These are phyloP conservation scores for Centropus unirufus DNA, from an alignment of 2,113 vertebrate genomes.

Conservation along the genomic window DNA sequence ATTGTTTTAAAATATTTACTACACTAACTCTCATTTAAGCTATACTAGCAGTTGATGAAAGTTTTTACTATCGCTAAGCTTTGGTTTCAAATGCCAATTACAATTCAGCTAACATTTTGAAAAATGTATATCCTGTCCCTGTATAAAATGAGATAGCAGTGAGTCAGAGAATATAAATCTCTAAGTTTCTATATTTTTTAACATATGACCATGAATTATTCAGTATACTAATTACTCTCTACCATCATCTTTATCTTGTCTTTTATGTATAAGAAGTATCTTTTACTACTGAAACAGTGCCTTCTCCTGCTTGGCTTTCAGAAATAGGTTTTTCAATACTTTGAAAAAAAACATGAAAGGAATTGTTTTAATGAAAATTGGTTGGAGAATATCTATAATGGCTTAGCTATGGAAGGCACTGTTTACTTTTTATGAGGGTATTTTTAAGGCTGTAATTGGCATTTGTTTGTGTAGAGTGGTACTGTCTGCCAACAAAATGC, in stretches of 20 bases:
- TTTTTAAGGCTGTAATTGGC: constrained; percentile 7
- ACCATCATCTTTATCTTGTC: background rate
- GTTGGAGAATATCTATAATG: background rate
- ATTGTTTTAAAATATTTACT: background rate
- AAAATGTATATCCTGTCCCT: background rate
- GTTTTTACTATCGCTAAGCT: background rate
- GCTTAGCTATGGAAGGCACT: background rate
- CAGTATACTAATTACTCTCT: background rate
- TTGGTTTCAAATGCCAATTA: constrained; percentile 9
- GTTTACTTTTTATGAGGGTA: background rate
- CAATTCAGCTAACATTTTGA: background rate
- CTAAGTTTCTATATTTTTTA: background rate
- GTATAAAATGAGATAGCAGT: background rate
- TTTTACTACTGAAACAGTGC: background rate
- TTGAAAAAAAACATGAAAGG: constrained; percentile 29
- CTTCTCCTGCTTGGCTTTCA: constrained; percentile 1
- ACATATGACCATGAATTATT: background rate
- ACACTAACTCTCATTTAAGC: background rate
- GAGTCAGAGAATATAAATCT: constrained; percentile 3
- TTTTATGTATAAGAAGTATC: background rate
- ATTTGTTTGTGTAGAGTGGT: background rate
- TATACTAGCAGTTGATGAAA: background rate
- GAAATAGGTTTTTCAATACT: background rate
- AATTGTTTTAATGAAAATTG: constrained; percentile 7
- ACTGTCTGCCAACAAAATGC: background rate